Conservation (phyloP, 30 jellyfish, hydroid and myxozoan species). For the Hydractinia symbiolongicarpus region DNA sequence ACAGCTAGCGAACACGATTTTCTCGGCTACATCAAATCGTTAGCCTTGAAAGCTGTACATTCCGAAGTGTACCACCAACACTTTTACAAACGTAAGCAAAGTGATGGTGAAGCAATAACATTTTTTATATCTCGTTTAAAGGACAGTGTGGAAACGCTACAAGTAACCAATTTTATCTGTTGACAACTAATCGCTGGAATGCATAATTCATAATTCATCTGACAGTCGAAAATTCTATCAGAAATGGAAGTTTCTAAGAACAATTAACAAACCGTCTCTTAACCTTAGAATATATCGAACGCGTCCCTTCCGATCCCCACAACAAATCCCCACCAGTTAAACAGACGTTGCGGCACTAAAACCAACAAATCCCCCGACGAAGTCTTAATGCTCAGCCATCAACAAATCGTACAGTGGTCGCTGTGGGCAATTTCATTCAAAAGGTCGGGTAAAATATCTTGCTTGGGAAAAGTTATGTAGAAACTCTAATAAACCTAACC, state of each 20-base stretch:
- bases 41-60: conserved; percentile 22
- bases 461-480: not conserved
- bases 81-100: not conserved
- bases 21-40: conserved; percentile 14
- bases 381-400: not conserved
- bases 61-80: conserved; percentile 11
- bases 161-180: not conserved
- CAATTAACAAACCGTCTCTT: conserved; percentile 21
- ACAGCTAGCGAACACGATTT: conserved; percentile 2
- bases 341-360: not conserved
- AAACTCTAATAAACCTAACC: not conserved
- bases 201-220: conserved; percentile 10
- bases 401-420: not conserved
- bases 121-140: not conserved
- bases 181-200: conserved; percentile 25
- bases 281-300: conserved; percentile 4
- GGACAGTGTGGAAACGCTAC: not conserved
- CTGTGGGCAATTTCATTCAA: not conserved
- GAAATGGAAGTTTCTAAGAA: not conserved
- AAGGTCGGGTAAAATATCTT: not conserved
- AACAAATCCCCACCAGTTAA: not conserved
- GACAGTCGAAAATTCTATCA: conserved; percentile 20
- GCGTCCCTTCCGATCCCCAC: conserved; percentile 14
- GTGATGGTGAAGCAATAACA: conserved; percentile 28
- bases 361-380: not conserved